A percentile compares a stretch with the other conserved stretches of the same genome.
These are phyloP conservation scores for Syrista parreyssii DNA, from an alignment of 2,888 invertebrate genomes.

Conservation along the genomic window DNA sequence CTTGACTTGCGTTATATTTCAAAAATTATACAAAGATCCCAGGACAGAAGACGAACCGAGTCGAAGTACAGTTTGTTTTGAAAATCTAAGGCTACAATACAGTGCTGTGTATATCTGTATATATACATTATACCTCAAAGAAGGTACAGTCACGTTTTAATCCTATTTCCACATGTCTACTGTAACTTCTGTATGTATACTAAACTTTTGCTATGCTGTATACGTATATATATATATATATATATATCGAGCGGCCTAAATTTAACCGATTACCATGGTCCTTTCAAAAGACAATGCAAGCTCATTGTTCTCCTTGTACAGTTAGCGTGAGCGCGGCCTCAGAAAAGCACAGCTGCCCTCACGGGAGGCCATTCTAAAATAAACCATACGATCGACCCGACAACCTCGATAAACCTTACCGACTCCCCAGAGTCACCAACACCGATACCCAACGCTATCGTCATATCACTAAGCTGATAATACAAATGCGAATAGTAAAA, in stretches of 20 bases:
- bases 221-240: too few relatives aligned
- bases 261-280: slow-evolving; percentile 43
- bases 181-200: too few relatives aligned
- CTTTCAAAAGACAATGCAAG: neutral
- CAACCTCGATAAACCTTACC: neutral
- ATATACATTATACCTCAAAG: too few relatives aligned
- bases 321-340: neutral
- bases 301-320: neutral
- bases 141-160: too few relatives aligned
- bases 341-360: neutral
- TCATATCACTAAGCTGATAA: neutral
- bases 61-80: neutral
- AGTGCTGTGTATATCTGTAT: neutral
- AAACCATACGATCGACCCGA: neutral
- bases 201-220: slow-evolving; percentile 9
- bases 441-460: neutral
- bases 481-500: neutral
- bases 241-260: slow-evolving; percentile 63
- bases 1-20: neutral
- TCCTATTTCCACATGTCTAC: too few relatives aligned
- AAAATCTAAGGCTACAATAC: neutral
- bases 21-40: neutral
- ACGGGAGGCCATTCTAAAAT: neutral
- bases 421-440: neutral
- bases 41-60: too few relatives aligned